phyloP scores from a whole-genome alignment of 2,797 vertebrate genomes.

The Lacerta agilis region DNA sequence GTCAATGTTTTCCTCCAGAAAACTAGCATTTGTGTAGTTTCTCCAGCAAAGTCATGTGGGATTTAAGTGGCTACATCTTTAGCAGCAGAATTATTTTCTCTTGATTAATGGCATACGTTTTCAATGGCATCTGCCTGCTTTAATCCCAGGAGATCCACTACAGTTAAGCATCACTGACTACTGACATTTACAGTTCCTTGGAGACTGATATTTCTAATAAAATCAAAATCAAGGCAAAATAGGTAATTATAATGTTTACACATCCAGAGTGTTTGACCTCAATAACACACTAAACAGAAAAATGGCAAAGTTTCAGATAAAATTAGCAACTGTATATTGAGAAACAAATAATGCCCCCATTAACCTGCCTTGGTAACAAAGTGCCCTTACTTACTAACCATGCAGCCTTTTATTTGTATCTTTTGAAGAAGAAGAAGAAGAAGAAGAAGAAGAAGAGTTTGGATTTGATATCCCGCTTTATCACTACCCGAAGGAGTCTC shows the following conservation, averaged over 20 bases:
- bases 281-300: slow-evolving; percentile 20
- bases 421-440: not conserved
- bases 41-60: not conserved
- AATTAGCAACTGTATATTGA: slow-evolving; percentile 5
- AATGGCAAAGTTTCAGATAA: not conserved
- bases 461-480: too few relatives aligned
- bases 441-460: too few relatives aligned
- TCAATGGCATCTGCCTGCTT: not conserved
- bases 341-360: slow-evolving; percentile 4
- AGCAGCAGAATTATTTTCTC: slow-evolving; percentile 6
- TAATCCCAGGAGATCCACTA: not conserved
- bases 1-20: not conserved
- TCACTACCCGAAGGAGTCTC: too few relatives aligned
- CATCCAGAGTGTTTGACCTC: not conserved
- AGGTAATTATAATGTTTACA: not conserved
- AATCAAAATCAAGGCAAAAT: slow-evolving; percentile 19
- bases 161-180: slow-evolving; percentile 7
- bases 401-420: not conserved
- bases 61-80: not conserved
- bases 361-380: not conserved
- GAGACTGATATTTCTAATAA: slow-evolving; percentile 24
- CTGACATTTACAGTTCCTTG: slow-evolving; percentile 21
- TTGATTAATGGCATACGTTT: not conserved
- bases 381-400: not conserved
- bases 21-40: not conserved